phyloP scores from a whole-genome alignment of 2,888 invertebrate genomes.

The Yponomeuta sedellus region DNA sequence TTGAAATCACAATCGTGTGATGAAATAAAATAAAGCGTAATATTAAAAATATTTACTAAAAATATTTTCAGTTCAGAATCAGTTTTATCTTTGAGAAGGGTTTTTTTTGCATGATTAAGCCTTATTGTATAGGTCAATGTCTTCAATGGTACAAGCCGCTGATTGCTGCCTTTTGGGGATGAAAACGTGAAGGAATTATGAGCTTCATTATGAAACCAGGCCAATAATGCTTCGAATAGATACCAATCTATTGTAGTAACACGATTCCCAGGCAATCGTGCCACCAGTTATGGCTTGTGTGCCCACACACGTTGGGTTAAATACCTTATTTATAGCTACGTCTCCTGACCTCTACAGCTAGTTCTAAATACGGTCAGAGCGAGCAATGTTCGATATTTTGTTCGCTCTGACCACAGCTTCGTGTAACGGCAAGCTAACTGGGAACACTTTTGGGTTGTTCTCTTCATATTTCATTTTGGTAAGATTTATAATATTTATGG shows the following conservation, averaged over 20 bases:
- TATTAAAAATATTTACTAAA: no score
- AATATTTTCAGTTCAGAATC: no score
- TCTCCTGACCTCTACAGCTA: constrained; percentile 52
- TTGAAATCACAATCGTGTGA: no score
- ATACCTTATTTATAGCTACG: constrained; percentile 68
- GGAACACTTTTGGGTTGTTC: neutral
- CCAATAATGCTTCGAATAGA: constrained; percentile 35
- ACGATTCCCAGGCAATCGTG: constrained; percentile 45
- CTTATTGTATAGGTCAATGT: no score
- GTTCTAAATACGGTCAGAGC: constrained; percentile 45
- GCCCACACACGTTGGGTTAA: constrained; percentile 70
- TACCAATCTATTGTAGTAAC: constrained; percentile 47
- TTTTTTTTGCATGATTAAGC: no score
- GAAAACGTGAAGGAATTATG: no score
- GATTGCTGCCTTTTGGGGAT: no score
- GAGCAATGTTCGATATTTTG: constrained; percentile 44
- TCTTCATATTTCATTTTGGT: neutral
- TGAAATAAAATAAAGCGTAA: no score
- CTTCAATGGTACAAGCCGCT: no score
- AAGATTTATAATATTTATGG: no score
- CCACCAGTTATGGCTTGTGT: constrained; percentile 45
- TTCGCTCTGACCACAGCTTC: constrained; percentile 40
- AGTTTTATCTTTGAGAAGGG: no score
- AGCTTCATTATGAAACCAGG: neutral
- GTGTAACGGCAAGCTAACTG: constrained; percentile 37